phyloP scores from a whole-genome alignment of 1,140 invertebrate species.

The Trichonephila inaurata region DNA sequence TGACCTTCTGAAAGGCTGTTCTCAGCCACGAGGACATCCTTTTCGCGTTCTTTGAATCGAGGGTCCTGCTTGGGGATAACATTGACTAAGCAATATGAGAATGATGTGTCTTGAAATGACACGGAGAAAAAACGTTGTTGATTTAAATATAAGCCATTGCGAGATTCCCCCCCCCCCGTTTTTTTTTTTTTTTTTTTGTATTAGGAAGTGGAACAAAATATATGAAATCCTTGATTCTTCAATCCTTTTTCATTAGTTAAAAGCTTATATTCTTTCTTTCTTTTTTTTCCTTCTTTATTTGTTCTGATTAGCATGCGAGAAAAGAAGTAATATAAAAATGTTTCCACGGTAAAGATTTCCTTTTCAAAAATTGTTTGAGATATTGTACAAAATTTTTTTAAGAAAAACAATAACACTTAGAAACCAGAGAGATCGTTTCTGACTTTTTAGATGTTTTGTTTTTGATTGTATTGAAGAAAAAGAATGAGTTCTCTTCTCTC shows the following conservation, averaged over 20 bases:
- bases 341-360: background rate
- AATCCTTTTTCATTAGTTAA: background rate
- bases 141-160: background rate
- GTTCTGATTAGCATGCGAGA: background rate
- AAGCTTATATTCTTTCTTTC: background rate
- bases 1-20: slow-evolving; percentile 43
- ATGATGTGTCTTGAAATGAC: background rate
- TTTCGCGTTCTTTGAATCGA: background rate
- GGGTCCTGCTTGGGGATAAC: background rate
- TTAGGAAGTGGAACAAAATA: background rate
- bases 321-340: background rate
- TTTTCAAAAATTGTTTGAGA: background rate
- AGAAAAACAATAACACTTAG: too few relatives aligned
- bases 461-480: too few relatives aligned
- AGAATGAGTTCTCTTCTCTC: too few relatives aligned
- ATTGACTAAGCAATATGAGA: slow-evolving; percentile 10
- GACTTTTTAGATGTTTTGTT: too few relatives aligned
- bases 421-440: too few relatives aligned
- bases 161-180: too few relatives aligned
- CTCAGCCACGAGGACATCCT: background rate
- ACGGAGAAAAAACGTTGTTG: background rate
- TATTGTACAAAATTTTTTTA: background rate
- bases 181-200: background rate
- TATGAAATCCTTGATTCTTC: background rate
- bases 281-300: background rate